A percentile compares a stretch with the other conserved stretches of the same genome.
phyloP scores from a whole-genome alignment of 2,888 invertebrate genomes.

The Scelioninae gen. 1 region DNA sequence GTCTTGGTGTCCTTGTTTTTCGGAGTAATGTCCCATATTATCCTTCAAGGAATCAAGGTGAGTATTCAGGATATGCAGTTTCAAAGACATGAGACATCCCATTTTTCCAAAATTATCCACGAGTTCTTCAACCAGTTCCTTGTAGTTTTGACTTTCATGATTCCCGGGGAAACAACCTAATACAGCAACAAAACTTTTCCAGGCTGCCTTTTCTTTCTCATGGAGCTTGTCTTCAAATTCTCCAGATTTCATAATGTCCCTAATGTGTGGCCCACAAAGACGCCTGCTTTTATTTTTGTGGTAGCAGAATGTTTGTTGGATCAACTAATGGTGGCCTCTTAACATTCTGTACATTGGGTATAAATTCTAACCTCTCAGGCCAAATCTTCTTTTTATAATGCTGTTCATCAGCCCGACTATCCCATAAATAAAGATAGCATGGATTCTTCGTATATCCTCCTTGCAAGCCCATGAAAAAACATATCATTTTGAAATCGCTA shows the following conservation, averaged over 20 bases:
- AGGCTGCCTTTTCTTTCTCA: conserved; percentile 54
- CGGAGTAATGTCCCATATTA: too few relatives aligned
- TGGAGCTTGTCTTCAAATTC: conserved; percentile 62
- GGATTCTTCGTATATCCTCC: conserved; percentile 18
- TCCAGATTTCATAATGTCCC: too few relatives aligned
- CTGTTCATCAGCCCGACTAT: conserved; percentile 7
- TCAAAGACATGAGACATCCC: too few relatives aligned
- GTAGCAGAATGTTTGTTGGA: conserved; percentile 74
- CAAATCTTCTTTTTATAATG: conserved; percentile 15
- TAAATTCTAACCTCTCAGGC: conserved; percentile 6
- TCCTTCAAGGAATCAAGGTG: conserved; percentile 27
- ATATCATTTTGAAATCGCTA: conserved; percentile 38
- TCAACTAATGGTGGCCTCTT: conserved; percentile 72
- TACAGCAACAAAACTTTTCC: conserved; percentile 64
- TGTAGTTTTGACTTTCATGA: conserved; percentile 74
- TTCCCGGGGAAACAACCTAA: conserved; percentile 71
- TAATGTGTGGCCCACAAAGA: conserved; percentile 75
- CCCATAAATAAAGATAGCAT: conserved; percentile 33
- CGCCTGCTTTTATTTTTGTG: conserved; percentile 76
- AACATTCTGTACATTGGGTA: conserved; percentile 37
- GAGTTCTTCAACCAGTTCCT: conserved; percentile 70
- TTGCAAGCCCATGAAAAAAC: conserved; percentile 19
- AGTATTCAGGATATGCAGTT: conserved; percentile 37
- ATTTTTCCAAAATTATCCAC: too few relatives aligned
- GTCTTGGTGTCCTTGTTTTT: too few relatives aligned